A percentile compares a stretch with the other conserved stretches of the same genome.
phyloP scores from a whole-genome alignment of 2,888 invertebrate species.

The Saturnia japonica region DNA sequence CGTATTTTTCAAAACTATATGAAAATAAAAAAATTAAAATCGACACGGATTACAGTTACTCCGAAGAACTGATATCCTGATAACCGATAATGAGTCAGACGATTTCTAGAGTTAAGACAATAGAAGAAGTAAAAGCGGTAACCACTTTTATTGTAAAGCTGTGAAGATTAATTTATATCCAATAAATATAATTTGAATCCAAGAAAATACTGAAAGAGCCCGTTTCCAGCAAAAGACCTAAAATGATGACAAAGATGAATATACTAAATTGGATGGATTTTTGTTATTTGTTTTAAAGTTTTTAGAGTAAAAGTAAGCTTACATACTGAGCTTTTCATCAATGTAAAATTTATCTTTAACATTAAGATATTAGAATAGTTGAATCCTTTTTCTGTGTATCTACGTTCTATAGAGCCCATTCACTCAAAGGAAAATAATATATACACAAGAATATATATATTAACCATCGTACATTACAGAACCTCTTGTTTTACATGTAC shows the following conservation, averaged over 20 bases:
- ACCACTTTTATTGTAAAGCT: not conserved
- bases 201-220: not conserved
- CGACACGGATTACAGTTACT: not conserved
- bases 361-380: not conserved
- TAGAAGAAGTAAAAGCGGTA: not conserved
- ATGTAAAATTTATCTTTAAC: not conserved
- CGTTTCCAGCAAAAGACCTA: not conserved
- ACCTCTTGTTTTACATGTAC: slow-evolving; percentile 15
- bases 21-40: not conserved
- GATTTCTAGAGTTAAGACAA: not conserved
- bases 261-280: not conserved
- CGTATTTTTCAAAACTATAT: no score
- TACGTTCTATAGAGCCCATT: no score
- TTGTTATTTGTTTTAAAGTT: not conserved
- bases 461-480: slow-evolving; percentile 8
- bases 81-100: not conserved
- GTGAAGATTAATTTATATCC: not conserved
- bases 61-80: not conserved
- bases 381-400: not conserved
- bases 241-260: not conserved
- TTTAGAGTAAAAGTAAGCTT: not conserved
- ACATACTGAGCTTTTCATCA: not conserved
- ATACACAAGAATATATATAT: not conserved
- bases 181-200: no score
- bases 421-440: not conserved